These are phyloP conservation scores for Cepaea nemoralis DNA, from an alignment of 1,140 invertebrate genomes.

Conservation along the genomic window DNA sequence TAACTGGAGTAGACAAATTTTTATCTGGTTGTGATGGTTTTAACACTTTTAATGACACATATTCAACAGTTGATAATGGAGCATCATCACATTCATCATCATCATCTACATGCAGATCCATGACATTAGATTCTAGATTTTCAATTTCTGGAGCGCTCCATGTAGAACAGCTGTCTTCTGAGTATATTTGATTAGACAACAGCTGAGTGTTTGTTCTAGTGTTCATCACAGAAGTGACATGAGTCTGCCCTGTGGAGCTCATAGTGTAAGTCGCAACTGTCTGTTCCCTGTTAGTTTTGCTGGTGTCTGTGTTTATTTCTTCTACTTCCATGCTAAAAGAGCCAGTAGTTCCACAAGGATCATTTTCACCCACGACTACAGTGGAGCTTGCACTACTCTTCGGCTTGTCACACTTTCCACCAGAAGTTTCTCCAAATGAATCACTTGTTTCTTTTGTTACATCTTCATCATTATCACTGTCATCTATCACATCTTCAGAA, in stretches of 20 bases:
- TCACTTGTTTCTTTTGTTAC: background rate
- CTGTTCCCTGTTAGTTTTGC: background rate
- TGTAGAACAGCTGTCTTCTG: background rate
- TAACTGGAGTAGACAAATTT: background rate
- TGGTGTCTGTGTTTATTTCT: background rate
- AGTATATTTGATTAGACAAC: background rate
- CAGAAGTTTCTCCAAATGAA: too few species aligned
- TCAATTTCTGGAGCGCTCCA: background rate
- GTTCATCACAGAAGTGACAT: background rate
- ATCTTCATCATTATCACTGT: constrained; percentile 17
- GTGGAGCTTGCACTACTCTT: background rate
- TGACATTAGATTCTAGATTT: background rate
- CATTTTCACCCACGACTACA: background rate
- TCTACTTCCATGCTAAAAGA: background rate
- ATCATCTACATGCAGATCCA: background rate
- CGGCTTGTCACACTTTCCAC: background rate
- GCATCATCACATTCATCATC: too few species aligned
- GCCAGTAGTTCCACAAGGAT: background rate
- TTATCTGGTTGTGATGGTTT: background rate
- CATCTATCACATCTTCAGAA: constrained; percentile 16
- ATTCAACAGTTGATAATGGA: background rate
- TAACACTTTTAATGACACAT: background rate
- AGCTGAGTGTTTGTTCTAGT: background rate
- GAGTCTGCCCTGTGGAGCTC: background rate
- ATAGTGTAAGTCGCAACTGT: background rate